Evolutionary conservation across 2,797 vertebrate genomes (phyloP).

Genomic region (Enteromius argenteus): DNA sequence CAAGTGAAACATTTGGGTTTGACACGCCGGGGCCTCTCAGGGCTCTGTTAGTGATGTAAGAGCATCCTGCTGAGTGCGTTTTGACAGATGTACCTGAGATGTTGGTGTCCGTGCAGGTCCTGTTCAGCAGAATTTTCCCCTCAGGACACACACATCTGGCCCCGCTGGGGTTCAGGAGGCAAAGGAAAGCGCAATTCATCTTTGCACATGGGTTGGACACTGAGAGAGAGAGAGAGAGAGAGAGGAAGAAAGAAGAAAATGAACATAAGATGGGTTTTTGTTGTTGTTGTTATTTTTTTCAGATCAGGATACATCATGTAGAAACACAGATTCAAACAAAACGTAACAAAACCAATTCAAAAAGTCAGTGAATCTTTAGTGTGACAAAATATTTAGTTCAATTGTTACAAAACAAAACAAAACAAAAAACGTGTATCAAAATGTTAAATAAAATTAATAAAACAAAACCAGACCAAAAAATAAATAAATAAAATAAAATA

Average conservation of each 20-base stretch:
- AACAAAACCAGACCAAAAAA: neutral
- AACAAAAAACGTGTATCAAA: neutral
- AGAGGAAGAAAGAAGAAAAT: neutral
- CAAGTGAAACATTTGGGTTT: constrained; percentile 33
- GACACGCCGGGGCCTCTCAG: constrained; percentile 8
- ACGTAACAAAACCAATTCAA: neutral
- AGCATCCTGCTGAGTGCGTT: constrained; percentile 1
- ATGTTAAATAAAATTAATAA: neutral
- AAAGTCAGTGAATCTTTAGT: neutral
- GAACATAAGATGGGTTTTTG: neutral
- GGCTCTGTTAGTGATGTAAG: constrained; percentile 12
- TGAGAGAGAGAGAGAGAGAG: constrained; percentile 58
- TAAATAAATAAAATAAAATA: no score
- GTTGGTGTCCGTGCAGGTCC: constrained; percentile 82
- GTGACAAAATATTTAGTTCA: neutral
- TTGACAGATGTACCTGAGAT: constrained; percentile 74
- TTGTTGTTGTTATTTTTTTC: no score
- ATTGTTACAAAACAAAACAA: neutral
- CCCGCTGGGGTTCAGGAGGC: constrained; percentile 85
- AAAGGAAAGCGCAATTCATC: constrained; percentile 85
- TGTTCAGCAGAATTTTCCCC: constrained; percentile 84
- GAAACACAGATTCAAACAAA: neutral
- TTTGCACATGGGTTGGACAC: constrained; percentile 85
- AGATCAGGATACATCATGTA: neutral
- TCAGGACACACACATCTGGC: constrained; percentile 86